Conservation (phyloP, 2,888 invertebrate species). For the Oligia strigilis region DNA sequence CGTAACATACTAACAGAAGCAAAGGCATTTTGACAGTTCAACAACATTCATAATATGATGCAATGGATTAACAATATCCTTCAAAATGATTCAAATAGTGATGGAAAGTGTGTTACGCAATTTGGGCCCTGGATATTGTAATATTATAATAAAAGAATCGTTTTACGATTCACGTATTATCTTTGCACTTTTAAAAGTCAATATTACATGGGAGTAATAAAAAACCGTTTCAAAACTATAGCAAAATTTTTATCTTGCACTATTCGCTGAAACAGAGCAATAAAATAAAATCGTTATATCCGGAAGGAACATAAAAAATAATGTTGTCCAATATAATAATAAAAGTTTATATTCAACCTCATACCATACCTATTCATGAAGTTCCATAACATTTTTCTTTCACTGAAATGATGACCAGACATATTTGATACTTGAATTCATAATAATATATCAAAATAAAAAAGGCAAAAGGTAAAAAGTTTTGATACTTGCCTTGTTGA, state of each 20-base stretch:
- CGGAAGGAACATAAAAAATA: slow-evolving; percentile 3
- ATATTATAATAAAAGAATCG: not conserved
- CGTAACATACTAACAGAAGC: not conserved
- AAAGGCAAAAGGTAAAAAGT: slow-evolving; percentile 46
- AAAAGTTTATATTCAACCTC: slow-evolving; percentile 31
- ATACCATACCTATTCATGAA: slow-evolving; percentile 85
- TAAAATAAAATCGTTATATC: slow-evolving; percentile 14
- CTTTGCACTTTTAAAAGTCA: not conserved
- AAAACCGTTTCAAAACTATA: not conserved
- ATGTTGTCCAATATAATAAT: slow-evolving; percentile 8
- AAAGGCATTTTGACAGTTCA: not conserved
- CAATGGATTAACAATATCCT: not conserved
- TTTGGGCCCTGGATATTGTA: not conserved
- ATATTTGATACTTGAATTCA: slow-evolving; percentile 60
- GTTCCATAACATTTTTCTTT: slow-evolving; percentile 86
- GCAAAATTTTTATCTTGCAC: not conserved
- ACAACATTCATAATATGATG: not conserved
- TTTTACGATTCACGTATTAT: not conserved
- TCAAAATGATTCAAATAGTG: not conserved
- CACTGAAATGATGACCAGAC: slow-evolving; percentile 82
- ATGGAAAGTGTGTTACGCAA: not conserved
- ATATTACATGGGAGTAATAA: not conserved
- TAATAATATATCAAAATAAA: slow-evolving; percentile 21
- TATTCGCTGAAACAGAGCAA: slow-evolving; percentile 25
- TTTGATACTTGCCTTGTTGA: slow-evolving; percentile 86